phyloP scores from a whole-genome alignment of 2,113 vertebrate species.

The Larimichthys crocea region DNA sequence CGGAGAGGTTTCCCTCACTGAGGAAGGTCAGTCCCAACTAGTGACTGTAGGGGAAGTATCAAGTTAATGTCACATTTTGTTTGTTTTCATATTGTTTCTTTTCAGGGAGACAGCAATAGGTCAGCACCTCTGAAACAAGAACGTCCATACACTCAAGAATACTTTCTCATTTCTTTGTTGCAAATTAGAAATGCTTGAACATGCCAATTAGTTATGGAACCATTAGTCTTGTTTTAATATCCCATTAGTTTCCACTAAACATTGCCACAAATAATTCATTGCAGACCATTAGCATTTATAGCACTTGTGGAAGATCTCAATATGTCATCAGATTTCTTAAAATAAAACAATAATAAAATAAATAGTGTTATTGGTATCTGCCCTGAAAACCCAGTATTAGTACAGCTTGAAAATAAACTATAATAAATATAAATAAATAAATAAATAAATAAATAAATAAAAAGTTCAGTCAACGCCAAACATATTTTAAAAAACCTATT shows the following conservation, averaged over 20 bases:
- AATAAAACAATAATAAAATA: neutral
- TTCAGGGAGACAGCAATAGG: neutral
- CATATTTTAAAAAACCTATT: too few species aligned
- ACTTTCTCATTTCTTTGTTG: neutral
- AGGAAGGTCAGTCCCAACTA: slow-evolving; percentile 78
- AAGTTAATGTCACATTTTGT: neutral
- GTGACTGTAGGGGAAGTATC: neutral
- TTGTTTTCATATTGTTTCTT: neutral
- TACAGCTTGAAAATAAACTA: too few species aligned
- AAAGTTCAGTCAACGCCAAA: too few species aligned
- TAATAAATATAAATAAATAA: too few species aligned
- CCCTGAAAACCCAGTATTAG: neutral
- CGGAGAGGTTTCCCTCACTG: slow-evolving; percentile 84
- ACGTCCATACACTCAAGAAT: neutral
- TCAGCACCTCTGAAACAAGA: neutral
- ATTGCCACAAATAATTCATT: neutral
- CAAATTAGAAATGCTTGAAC: neutral
- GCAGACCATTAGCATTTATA: neutral
- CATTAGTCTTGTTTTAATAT: neutral
- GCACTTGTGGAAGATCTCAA: neutral
- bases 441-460: too few species aligned
- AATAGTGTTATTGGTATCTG: too few species aligned
- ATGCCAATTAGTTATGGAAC: neutral
- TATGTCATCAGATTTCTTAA: neutral
- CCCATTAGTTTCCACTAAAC: neutral